Evolutionary conservation across 2,888 invertebrate genomes (phyloP), one percentile per base, ranked within the genome.

Genomic region (Yponomeuta evonymella): DNA sequence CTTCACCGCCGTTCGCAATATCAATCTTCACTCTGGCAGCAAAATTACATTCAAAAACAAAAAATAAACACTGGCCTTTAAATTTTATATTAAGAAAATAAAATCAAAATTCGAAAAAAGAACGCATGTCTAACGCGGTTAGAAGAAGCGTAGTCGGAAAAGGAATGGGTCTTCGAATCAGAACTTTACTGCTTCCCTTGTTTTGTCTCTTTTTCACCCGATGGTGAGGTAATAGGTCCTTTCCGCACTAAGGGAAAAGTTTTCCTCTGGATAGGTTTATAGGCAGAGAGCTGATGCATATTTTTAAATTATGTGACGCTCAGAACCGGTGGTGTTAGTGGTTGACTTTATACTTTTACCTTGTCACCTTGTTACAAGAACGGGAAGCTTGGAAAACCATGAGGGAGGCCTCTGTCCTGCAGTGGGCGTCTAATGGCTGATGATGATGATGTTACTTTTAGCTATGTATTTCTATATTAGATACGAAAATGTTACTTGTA

Each of bases 111-210:
- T 72, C 70, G 15, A 65, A 70, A 63, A 75, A 70, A 43, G 75
- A 79, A 79, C 73, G 73, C 80, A 82, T 85, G 51, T 3, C 51
- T 4, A 73, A 77, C 78, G 75, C 81, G 81, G 75, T 79, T 79
- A 73, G 74, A 75, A 76, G 79, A 77, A 76, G 77, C 79, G 80
- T 78, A 75, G 82, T 74, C 80, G 74, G 79, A 81, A 80, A 82
- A 81, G 81, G 83, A 87, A 86, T 88, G 87, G 80, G 73, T 79
- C 79, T 81, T 76, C 74, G 77, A 78, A 77, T 76, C 69, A 69
- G 71, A 72, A 68, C 43, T 63, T 70, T 36, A 43, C 65, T 70
- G 69, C 79, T 88, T 88, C 88, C 88, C 84, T 83, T 85, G 75
- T 83, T 83, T 80, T 80, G 82, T 90, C 86, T 73, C 83, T 75